Evolutionary conservation across 2,113 vertebrate species (phyloP).

Genomic region (Panurus biarmicus): DNA sequence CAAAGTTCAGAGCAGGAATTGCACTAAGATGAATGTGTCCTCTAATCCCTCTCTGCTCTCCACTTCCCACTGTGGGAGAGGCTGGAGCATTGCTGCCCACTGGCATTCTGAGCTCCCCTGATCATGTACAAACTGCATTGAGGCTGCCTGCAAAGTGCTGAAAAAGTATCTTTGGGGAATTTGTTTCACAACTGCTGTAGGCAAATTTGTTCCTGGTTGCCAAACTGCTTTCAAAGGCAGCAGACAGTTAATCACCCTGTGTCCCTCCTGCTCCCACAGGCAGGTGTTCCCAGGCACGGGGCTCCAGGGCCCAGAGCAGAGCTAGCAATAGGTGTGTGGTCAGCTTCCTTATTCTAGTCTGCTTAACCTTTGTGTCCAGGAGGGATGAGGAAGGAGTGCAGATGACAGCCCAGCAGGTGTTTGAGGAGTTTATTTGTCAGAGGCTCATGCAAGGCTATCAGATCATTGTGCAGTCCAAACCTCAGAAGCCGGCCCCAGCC

Average conservation of each 20-base stretch:
- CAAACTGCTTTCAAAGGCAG: not conserved
- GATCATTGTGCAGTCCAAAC: slow-evolving; percentile 89
- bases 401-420: slow-evolving; percentile 92
- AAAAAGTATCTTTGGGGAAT: not conserved
- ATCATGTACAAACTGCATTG: not conserved
- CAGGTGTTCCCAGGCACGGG: not conserved
- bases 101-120: not conserved
- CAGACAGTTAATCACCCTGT: not conserved
- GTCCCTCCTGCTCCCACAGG: not conserved
- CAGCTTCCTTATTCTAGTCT: not conserved
- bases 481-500: slow-evolving; percentile 70
- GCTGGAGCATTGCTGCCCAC: not conserved
- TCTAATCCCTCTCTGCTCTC: not conserved
- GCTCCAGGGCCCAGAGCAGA: not conserved
- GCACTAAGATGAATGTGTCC: not conserved
- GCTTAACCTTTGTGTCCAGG: slow-evolving; percentile 64
- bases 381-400: slow-evolving; percentile 89
- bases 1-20: not conserved
- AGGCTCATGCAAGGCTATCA: slow-evolving; percentile 98
- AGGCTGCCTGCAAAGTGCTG: not conserved
- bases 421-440: slow-evolving; percentile 98
- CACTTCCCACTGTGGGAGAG: not conserved
- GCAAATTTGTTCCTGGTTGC: not conserved
- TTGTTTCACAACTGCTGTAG: not conserved
- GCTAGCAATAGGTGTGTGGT: not conserved